Conservation (phyloP, 2,113 vertebrate species). For the Xerus inauris region DNA sequence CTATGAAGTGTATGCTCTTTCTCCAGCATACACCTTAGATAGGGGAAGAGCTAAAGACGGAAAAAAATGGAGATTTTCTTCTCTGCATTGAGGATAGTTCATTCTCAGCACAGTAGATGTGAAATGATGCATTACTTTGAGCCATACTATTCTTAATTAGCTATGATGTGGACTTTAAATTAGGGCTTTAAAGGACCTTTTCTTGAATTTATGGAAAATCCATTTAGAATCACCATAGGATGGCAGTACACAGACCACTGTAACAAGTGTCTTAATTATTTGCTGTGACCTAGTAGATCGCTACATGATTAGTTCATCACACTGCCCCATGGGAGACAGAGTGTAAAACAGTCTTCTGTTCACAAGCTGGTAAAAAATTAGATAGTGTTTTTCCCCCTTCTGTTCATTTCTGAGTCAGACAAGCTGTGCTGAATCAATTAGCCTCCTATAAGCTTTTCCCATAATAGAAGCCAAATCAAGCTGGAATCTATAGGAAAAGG, state of each 20-base stretch:
- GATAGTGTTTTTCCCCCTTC: neutral
- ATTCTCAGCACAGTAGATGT: neutral
- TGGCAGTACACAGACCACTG: neutral
- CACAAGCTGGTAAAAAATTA: neutral
- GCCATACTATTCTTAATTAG: constrained; percentile 57
- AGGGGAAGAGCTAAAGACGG: neutral
- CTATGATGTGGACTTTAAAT: constrained; percentile 52
- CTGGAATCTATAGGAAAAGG: neutral
- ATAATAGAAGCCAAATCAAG: neutral
- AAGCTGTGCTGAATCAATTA: constrained; percentile 32
- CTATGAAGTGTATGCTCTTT: neutral
- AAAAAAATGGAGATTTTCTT: neutral
- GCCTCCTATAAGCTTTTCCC: neutral
- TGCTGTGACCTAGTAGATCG: constrained; percentile 51
- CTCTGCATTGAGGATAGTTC: neutral
- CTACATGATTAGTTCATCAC: constrained; percentile 55
- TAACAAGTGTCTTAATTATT: constrained; percentile 62
- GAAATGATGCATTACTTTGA: constrained; percentile 24
- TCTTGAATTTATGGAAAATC: constrained; percentile 66
- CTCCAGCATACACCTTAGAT: neutral
- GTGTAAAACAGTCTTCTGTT: constrained; percentile 4
- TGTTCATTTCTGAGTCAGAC: neutral
- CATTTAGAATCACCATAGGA: constrained; percentile 11
- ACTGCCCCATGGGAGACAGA: neutral
- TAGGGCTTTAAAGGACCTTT: constrained; percentile 29